Base-by-base conservation (phyloP, 1,140 invertebrate genomes). In the Formica selysi region DNA sequence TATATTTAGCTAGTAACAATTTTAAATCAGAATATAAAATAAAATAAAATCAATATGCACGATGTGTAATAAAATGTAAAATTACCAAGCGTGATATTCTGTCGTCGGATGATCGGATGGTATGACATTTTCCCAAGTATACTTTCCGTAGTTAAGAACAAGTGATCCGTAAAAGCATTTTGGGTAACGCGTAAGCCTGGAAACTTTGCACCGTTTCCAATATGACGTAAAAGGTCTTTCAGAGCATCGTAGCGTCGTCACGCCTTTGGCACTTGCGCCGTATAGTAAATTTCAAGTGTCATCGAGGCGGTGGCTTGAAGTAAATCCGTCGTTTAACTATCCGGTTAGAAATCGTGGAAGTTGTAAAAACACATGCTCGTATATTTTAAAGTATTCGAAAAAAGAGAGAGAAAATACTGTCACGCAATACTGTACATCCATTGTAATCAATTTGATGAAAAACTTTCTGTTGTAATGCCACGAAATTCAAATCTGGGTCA, bases 161-260 rank as follows among this genome's bases (percentile, higher is more conserved):
- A 78, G 59, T 64, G 84, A 86, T 59, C 64, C 64, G 44, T 76
- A 68, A 86, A 68, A 68, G 48, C 51, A 67, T 79, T 79, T 79
- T 36, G 44, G 64, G 70, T 85, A 85, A 80, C 51, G 84, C 41
- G 76, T 68, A 41, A 67, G 64, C 44, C 76, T 65, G 76, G 64
- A 68, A 86, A 86, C 44, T 86, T 85, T 59, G 84, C 84, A 51
- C 51, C 84, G 41, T 86, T 86, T 70, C 62, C 83, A 76, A 78
- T 79, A 61, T 80, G 51, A 86, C 74, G 32, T 79, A 59, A 86
- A 80, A 78, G 76, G 64, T 44, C 76, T 86, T 68, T 85, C 59
- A 85, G 62, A 85, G 48, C 54, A 29, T 61, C 38, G 36, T 65
- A 73, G 41, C 54, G 67, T 71, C 76, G 41, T 84, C 67, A 65